Conservation (phyloP, 1,140 invertebrate genomes). For the Drosophila mojavensis region DNA sequence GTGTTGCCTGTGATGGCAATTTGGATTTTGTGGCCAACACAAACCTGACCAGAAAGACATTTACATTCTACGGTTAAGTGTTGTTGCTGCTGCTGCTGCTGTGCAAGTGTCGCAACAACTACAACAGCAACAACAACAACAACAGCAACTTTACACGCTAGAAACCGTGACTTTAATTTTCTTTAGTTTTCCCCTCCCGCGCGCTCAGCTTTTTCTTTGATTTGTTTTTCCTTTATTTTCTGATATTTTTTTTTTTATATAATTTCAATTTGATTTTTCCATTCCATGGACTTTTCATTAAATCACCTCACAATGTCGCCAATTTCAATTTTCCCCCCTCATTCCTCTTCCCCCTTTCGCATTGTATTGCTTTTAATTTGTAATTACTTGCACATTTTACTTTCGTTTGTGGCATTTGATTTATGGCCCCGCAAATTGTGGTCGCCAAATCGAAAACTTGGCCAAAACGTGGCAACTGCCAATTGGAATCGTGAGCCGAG, state of each 20-base stretch:
- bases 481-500: constrained; percentile 73
- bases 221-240: constrained; percentile 62
- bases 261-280: constrained; percentile 74
- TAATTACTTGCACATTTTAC: constrained; percentile 77
- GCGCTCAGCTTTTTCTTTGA: constrained; percentile 47
- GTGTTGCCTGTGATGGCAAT: constrained; percentile 67
- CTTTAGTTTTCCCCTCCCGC: constrained; percentile 46
- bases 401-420: constrained; percentile 76
- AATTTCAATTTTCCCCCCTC: constrained; percentile 37
- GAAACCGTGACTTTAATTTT: constrained; percentile 82
- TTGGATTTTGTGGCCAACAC: constrained; percentile 78
- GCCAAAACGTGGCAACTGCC: constrained; percentile 62
- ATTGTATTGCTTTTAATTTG: constrained; percentile 64
- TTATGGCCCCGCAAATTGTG: constrained; percentile 63
- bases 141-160: constrained; percentile 79
- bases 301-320: constrained; percentile 71
- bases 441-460: constrained; percentile 49
- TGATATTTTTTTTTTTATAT: constrained; percentile 60
- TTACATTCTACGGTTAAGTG: constrained; percentile 78
- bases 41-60: constrained; percentile 80
- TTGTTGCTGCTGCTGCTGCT: constrained; percentile 42
- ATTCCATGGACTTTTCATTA: constrained; percentile 74
- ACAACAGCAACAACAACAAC: constrained; percentile 51
- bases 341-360: constrained; percentile 17
- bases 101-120: constrained; percentile 55